Evolutionary conservation across 2,113 vertebrate species (phyloP).

Genomic region (Odobenus rosmarus): DNA sequence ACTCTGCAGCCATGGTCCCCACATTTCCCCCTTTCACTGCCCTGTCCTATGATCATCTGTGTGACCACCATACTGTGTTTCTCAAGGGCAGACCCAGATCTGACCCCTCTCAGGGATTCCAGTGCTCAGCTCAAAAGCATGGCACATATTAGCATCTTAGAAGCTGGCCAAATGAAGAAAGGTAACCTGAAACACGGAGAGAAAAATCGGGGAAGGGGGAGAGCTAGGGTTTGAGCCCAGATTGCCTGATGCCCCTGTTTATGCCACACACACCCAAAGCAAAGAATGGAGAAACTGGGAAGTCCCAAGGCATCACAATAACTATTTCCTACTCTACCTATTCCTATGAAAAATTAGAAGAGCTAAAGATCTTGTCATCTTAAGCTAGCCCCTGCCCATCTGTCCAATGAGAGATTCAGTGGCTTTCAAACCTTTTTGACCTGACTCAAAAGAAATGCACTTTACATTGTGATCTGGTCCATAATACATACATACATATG

Average conservation of each 20-base stretch:
- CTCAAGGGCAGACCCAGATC: neutral
- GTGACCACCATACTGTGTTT: neutral
- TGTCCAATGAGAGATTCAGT: neutral
- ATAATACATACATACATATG: neutral
- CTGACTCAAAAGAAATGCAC: slow-evolving; percentile 12
- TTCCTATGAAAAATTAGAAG: neutral
- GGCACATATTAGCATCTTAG: neutral
- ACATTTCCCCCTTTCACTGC: neutral
- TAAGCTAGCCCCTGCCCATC: neutral
- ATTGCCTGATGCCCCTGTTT: neutral
- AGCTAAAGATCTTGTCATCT: neutral
- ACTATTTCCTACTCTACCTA: neutral
- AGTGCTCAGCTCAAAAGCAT: neutral
- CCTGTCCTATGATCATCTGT: neutral
- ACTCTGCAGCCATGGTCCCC: neutral
- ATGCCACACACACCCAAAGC: neutral
- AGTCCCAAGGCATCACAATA: neutral
- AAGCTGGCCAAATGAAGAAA: neutral
- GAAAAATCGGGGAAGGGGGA: neutral
- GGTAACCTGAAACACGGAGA: neutral
- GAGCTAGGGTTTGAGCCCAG: neutral
- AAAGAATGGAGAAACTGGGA: neutral
- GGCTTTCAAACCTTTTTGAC: slow-evolving; percentile 12
- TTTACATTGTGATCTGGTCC: neutral
- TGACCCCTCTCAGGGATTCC: neutral